These are phyloP conservation scores for Aurelia coerulea DNA, from an alignment of 30 jellyfish, hydroid and myxozoan species.

Conservation along the genomic window DNA sequence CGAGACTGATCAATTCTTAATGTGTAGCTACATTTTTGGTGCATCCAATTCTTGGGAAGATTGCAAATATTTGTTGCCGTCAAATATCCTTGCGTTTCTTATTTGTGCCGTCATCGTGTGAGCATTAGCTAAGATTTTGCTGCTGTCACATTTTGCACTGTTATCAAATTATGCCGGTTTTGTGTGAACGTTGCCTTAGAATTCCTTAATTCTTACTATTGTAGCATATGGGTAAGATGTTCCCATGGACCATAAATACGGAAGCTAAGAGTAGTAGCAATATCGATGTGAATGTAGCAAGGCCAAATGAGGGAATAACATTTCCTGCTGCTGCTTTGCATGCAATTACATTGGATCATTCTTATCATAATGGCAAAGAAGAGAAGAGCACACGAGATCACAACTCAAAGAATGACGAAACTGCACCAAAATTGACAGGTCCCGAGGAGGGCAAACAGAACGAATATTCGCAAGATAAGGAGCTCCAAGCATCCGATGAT, in stretches of 20 bases:
- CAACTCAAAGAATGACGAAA: not conserved
- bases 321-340: conserved; percentile 22
- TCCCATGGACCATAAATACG: conserved; percentile 42
- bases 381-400: not conserved
- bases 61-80: too few relatives aligned
- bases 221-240: conserved; percentile 28
- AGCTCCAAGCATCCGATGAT: not conserved
- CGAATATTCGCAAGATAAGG: not conserved
- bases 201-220: not conserved
- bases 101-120: too few relatives aligned
- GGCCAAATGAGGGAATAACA: not conserved
- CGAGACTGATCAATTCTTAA: too few relatives aligned
- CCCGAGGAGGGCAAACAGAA: not conserved
- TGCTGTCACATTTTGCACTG: too few relatives aligned
- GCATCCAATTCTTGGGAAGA: too few relatives aligned
- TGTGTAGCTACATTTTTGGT: too few relatives aligned
- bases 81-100: too few relatives aligned
- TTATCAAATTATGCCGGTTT: too few relatives aligned
- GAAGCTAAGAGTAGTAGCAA: not conserved
- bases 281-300: not conserved
- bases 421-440: not conserved
- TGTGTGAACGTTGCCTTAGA: too few relatives aligned
- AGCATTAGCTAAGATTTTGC: too few relatives aligned
- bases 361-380: conserved; percentile 11
- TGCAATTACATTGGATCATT: conserved; percentile 26